Percentiles rank a stretch among this genome's conserved stretches.
Evolutionary conservation across 30 jellyfish, hydroid and myxozoan genomes (phyloP).

Genomic region (Turritopsis rubra): DNA sequence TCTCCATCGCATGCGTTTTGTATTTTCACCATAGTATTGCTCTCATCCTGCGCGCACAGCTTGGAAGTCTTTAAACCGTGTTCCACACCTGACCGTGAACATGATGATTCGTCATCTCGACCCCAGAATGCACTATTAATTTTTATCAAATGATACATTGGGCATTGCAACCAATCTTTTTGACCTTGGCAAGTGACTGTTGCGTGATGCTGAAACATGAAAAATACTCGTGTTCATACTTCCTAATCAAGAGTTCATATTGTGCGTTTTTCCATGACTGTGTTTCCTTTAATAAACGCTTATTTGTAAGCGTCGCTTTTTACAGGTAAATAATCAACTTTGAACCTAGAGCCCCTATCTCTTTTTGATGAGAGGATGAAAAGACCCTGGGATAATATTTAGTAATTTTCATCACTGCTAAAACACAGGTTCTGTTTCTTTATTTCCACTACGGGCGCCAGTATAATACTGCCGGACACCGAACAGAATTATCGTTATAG

Average conservation of each 20-base stretch:
- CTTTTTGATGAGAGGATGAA: too few species aligned
- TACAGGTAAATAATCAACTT: too few species aligned
- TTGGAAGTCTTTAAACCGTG: constrained; percentile 42
- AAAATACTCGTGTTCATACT: background rate
- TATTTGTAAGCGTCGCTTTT: too few species aligned
- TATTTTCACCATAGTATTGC: constrained; percentile 61
- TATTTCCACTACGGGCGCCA: too few species aligned
- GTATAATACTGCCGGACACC: too few species aligned
- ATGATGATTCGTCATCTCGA: constrained; percentile 81
- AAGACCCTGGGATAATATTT: too few species aligned
- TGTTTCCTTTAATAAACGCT: too few species aligned
- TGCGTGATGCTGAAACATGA: constrained; percentile 11
- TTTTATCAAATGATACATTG: constrained; percentile 78
- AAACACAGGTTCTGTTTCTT: too few species aligned
- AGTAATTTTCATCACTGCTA: too few species aligned
- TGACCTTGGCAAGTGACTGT: constrained; percentile 94
- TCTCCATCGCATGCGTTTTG: constrained; percentile 78
- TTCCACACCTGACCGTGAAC: constrained; percentile 60
- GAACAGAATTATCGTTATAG: too few species aligned
- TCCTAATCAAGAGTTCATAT: background rate
- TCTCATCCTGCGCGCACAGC: constrained; percentile 82
- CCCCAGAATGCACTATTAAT: constrained; percentile 94
- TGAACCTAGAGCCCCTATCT: too few species aligned
- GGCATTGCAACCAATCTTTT: constrained; percentile 61
- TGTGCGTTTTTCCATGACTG: too few species aligned